Evolutionary conservation across 2,113 vertebrate genomes (phyloP).

Genomic region (Pterophyllum scalare): DNA sequence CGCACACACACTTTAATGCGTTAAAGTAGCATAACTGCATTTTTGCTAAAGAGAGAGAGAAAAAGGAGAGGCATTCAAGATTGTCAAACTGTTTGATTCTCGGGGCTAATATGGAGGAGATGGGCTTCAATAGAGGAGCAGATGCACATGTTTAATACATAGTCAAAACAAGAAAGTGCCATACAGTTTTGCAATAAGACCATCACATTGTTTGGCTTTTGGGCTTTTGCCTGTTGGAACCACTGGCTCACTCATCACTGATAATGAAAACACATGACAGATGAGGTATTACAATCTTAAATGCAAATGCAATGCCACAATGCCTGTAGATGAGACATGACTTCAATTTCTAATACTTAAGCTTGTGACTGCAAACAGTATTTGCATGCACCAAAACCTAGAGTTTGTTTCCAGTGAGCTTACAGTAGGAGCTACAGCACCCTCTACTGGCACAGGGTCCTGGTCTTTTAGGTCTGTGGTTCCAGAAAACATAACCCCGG

Average conservation of each 20-base stretch:
- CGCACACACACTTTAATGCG: slow-evolving; percentile 8
- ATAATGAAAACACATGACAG: neutral
- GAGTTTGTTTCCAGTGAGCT: neutral
- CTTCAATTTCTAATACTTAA: neutral
- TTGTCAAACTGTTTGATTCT: slow-evolving; percentile 4
- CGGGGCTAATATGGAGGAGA: neutral
- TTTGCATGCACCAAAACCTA: neutral
- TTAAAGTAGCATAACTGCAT: neutral
- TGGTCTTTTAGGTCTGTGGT: slow-evolving; percentile 65
- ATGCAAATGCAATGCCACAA: slow-evolving; percentile 14
- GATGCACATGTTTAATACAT: neutral
- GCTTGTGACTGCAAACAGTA: neutral
- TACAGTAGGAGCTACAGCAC: slow-evolving; percentile 58
- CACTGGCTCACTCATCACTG: neutral
- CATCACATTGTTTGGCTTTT: slow-evolving; percentile 37
- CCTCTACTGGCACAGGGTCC: slow-evolving; percentile 70
- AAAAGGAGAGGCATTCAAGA: neutral
- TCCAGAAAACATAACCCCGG: slow-evolving; percentile 64
- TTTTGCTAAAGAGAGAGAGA: neutral
- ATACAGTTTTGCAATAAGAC: slow-evolving; percentile 1
- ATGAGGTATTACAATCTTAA: neutral
- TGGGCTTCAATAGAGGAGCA: neutral
- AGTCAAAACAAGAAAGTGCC: slow-evolving; percentile 13
- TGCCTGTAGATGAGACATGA: neutral
- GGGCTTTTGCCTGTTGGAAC: slow-evolving; percentile 1